These are phyloP conservation scores for Cololabis saira DNA, from an alignment of 2,113 vertebrate species.

Conservation along the genomic window DNA sequence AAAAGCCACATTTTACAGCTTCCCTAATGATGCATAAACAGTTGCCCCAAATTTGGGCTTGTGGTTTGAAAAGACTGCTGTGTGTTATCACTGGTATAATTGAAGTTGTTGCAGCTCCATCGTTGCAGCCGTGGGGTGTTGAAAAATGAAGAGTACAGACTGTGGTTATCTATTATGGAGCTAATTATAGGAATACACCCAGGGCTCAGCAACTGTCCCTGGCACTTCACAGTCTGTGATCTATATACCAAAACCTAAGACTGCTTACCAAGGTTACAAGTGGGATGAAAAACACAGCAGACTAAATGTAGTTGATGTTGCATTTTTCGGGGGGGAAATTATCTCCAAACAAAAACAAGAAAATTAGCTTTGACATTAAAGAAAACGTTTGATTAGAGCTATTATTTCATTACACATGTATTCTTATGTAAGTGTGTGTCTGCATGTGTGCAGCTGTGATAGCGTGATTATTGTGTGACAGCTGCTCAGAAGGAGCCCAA, in stretches of 20 bases:
- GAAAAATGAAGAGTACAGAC: conserved; percentile 58
- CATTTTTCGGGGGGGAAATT: conserved; percentile 30
- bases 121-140: conserved; percentile 45
- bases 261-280: conserved; percentile 41
- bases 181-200: conserved; percentile 74
- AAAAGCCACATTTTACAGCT: conserved; percentile 15
- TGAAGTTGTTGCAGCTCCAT: conserved; percentile 58
- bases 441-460: conserved; percentile 41
- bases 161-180: conserved; percentile 60
- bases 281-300: conserved; percentile 11
- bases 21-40: conserved; percentile 24
- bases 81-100: conserved; percentile 54
- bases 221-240: conserved; percentile 48
- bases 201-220: conserved; percentile 64
- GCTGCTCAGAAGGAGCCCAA: conserved; percentile 59
- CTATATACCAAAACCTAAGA: conserved; percentile 54
- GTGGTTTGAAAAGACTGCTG: conserved; percentile 32
- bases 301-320: conserved; percentile 34
- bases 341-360: conserved; percentile 51
- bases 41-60: conserved; percentile 3
- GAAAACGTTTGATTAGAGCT: conserved; percentile 42
- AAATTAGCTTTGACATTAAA: conserved; percentile 45
- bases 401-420: conserved; percentile 44
- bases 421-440: conserved; percentile 15
- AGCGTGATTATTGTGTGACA: conserved; percentile 55